Conservation (phyloP, 2,888 invertebrate genomes). For the Xylota sylvarum region DNA sequence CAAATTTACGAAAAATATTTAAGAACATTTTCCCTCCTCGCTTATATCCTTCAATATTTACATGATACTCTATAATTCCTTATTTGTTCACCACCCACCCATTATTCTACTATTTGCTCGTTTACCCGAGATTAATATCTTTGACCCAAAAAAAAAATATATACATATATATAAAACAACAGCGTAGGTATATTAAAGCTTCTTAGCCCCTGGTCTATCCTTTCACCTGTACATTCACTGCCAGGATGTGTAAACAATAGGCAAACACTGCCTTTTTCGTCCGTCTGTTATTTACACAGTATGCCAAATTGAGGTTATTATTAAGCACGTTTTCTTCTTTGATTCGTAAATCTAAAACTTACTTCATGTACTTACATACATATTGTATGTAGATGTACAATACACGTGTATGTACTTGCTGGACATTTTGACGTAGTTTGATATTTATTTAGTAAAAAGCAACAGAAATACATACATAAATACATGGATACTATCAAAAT, state of each 20-base stretch:
- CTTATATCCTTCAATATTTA: constrained; percentile 45
- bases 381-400: neutral
- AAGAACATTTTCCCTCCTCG: constrained; percentile 9
- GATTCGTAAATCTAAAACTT: constrained; percentile 42
- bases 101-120: constrained; percentile 60
- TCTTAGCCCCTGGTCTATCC: neutral
- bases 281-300: constrained; percentile 58
- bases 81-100: constrained; percentile 41
- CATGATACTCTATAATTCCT: constrained; percentile 56
- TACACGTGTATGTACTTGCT: neutral
- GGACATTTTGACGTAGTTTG: constrained; percentile 32
- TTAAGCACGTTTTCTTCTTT: constrained; percentile 35
- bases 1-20: constrained; percentile 3
- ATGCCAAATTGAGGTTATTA: constrained; percentile 61
- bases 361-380: neutral
- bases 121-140: constrained; percentile 72
- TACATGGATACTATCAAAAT: neutral
- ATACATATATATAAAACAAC: neutral
- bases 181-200: constrained; percentile 27
- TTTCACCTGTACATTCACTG: constrained; percentile 21
- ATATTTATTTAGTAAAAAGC: constrained; percentile 24
- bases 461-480: neutral
- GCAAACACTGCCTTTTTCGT: constrained; percentile 13
- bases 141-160: constrained; percentile 48
- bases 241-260: constrained; percentile 42